Base-by-base conservation (phyloP, 2,888 invertebrate genomes). In the Xiphydria camelus region DNA sequence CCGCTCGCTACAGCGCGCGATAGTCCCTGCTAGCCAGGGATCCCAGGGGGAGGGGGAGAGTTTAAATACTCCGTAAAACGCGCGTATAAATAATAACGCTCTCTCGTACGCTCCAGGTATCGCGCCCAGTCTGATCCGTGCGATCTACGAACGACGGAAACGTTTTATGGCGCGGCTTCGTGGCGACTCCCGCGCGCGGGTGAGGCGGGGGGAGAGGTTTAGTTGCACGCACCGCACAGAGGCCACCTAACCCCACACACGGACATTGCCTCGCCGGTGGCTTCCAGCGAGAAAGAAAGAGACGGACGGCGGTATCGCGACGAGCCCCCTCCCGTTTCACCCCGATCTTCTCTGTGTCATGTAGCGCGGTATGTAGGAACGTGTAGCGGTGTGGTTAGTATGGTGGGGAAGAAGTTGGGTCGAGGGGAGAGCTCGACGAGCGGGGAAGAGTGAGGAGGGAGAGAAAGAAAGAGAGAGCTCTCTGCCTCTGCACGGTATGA, bases 401-500 rank as follows among this genome's bases (percentile, higher is more conserved):
- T 23, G 38, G 23, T 38, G 38, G 18, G 10, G 6, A 10, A 20
- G 21, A 26, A 38, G 15, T 15, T 36, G n/a, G n/a, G 38, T 25
- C 25, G 38, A 23, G 10, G 6, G 17, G 12, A 15, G 32, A 38
- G 15, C 18, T 36, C 35, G 34, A 32, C 38, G 46, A 41, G 29
- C 47, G 47, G 49, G 47, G 46, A 48, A 46, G 46, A 48, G 47
- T 29, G 41, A 38, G 41, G 46, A 31, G 39, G 36, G 49, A 45
- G 20, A 33, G 38, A 18, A 32, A 29, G 34, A 31, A 21, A 23
- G 26, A 32, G 23, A 39, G 50, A 48, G 57, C 47, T 53, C 60
- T 62, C 58, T 61, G 68, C 58, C 64, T 68, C n/a, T n/a, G n/a
- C n/a, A 68, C 67, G 67, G 68, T 72, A 70, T 70, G 70, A 72